A percentile compares a stretch with the other conserved stretches of the same genome.
Evolutionary conservation across 2,888 invertebrate species (phyloP).

Genomic region (Pyrochroa serraticornis): DNA sequence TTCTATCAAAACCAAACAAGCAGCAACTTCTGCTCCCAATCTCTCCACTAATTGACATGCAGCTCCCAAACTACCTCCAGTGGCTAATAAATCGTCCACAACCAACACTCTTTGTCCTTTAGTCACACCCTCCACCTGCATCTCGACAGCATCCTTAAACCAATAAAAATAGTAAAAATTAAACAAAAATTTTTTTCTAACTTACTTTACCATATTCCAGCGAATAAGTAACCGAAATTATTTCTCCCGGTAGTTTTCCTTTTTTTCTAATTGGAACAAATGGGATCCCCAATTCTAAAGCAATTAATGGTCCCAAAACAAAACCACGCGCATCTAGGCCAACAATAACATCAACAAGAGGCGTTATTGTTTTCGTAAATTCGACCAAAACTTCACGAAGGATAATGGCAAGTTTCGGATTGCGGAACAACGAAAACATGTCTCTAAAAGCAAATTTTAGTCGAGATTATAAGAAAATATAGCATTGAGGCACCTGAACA

Average conservation of each 20-base stretch:
- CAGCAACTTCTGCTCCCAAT: slow-evolving; percentile 69
- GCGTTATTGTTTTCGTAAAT: slow-evolving; percentile 63
- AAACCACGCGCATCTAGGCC: slow-evolving; percentile 96
- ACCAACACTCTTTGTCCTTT: slow-evolving; percentile 80
- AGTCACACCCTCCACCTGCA: slow-evolving; percentile 75
- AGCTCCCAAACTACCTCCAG: slow-evolving; percentile 86
- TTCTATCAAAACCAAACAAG: slow-evolving; percentile 83
- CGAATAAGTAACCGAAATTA: slow-evolving; percentile 70
- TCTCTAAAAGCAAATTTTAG: slow-evolving; percentile 70
- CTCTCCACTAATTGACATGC: slow-evolving; percentile 70
- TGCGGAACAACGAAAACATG: slow-evolving; percentile 83
- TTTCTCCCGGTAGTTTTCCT: slow-evolving; percentile 92
- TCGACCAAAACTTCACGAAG: slow-evolving; percentile 75
- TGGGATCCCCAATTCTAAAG: slow-evolving; percentile 77
- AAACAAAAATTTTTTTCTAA: too few relatives aligned
- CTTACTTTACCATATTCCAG: slow-evolving; percentile 89
- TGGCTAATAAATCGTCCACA: slow-evolving; percentile 94
- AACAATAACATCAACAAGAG: slow-evolving; percentile 76
- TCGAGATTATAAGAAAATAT: too few relatives aligned
- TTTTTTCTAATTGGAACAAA: slow-evolving; percentile 94
- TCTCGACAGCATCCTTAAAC: slow-evolving; percentile 82
- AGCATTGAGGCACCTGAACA: slow-evolving; percentile 82
- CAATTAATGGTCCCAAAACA: slow-evolving; percentile 85
- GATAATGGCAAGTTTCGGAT: slow-evolving; percentile 73
- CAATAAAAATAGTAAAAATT: slow-evolving; percentile 34